Evolutionary conservation across 2,888 invertebrate species (phyloP), one percentile per base, ranked within the genome.

Genomic region (Sialis fuliginosa): DNA sequence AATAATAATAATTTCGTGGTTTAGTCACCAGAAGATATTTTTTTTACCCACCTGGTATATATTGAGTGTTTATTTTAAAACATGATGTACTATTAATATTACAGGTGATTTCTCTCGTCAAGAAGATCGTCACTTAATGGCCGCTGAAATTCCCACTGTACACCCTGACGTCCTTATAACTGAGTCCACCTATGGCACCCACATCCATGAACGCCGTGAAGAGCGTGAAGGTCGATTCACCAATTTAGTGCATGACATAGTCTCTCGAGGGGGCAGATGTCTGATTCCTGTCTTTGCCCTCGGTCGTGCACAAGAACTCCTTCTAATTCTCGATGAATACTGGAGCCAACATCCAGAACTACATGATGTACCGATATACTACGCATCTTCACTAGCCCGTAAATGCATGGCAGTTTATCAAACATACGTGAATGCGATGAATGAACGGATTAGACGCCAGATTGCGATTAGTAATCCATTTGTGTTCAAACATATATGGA

Each of bases 321-420:
- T 96, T 9, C 75, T 97, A 5, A 96, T 97, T 60, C 65, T 89
- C 74, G 98, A 98, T 66, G 98, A 98, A 63, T 99, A 85, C 67
- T 99, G 98, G 98, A 82, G 89, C 33, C 81, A 88, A 48, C 97
- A 95, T 68, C 92, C 93, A 0, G 93, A 96, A 65, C 70, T 99
- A 7, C 97, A 98, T 56, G 96, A 97, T 64, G 89, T 97, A 56
- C 98, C 98, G 0, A 96, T 99, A 54, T 98, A 99, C 69, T 98
- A 99, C 70, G 98, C 98, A 7, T 97, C 96, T 0, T 95, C 97
- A 0, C 70, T 99, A 51, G 98, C 98, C 42, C 98, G 98, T 69
- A 98, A 98, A 64, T 99, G 98, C 62, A 99, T 99, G 97, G 89
- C 95, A 48, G 98, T 99, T 1, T 99, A 99, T 70, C 98, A 99